Evolutionary conservation across 1,140 invertebrate genomes (phyloP), one percentile per base, ranked within the genome.

Genomic region (Physella acuta): DNA sequence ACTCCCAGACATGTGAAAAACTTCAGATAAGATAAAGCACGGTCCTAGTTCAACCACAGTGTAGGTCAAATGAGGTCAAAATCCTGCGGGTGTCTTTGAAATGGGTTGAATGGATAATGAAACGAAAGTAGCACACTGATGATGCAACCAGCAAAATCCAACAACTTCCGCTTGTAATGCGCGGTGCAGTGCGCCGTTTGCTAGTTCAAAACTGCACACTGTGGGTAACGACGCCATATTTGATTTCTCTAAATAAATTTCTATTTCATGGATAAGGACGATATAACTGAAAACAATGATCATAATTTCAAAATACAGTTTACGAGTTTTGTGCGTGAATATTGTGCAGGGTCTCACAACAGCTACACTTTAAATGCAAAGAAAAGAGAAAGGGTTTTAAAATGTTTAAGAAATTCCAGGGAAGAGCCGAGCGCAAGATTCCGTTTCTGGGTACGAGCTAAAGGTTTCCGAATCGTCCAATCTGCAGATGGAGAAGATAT

Each of bases 361-460:
- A 66, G 52, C 37, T 66, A 20, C 28, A 66, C 64, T 3, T 30
- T 66, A 56, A 37, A 33, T 39, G 16, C 24, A 4, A 36, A 34
- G 36, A 66, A 66, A 39, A 55, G 53, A 37, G 64, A 66, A 5
- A 2, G 64, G 24, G 26, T 66, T n/a, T 36, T 66, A n/a, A 66
- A 66, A 55, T 72, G 67, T 65, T 72, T 72, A 62, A 68, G 63
- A 53, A 51, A 72, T 49, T 33, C 66, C 16, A 68, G 69, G 44
- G 44, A 20, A 31, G 71, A 72, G 31, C 37, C 66, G 37, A 64
- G 51, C 37, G 67, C 66, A 33, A 72, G 67, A 68, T 72, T 72
- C 53, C 71, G 71, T 49, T 72, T 72, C 55, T 72, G 71, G 71
- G 71, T 72, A 49, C 66, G 71, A 58, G 49, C 67, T 44, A 72